Evolutionary conservation across 2,888 invertebrate genomes (phyloP), one percentile per base, ranked within the genome.

Genomic region (Zygothrica quintamaculata): DNA sequence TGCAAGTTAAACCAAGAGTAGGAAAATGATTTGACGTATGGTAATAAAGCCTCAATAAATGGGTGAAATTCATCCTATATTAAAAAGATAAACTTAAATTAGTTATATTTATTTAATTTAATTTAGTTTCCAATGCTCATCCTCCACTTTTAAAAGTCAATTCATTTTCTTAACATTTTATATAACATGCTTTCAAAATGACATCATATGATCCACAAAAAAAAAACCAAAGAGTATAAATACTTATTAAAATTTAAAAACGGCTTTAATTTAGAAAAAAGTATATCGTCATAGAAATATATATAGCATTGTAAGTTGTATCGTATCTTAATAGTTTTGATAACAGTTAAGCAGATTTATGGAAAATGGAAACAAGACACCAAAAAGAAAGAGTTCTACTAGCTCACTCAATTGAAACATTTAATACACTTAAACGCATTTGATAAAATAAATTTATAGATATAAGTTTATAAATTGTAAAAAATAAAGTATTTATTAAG

Each of bases 1-100:
- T 99, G 99, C 91, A 99, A 95, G 93, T 99, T 99, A 94, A 99
- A 99, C 99, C 99, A 99, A 92, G 99, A 99, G 94, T 99, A 99
- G 91, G 99, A 98, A 94, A 99, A 99, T 91, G 99, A 97, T 94
- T 99, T 99, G 92, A 99, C 99, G 93, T 98, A 98, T 92, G 99
- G 99, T 95, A 99, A 94, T 92, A 99, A 95, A 91, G 99, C 99
- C 95, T 99, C 99, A 94, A 99, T 99, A 95, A 99, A 99, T 92
- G 99, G 99, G 96, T 99, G 99, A 94, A 98, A 98, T 94, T 99
- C 99, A 96, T 99, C 98, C 98, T 98, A 94, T 11, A 57, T 65
- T 25, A 15, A 42, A 65, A 47, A 60, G 33, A 50, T 15, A 39
- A 7, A 7, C 13, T 40, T 18, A 66, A 22, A 18, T 18, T 13